Evolutionary conservation across 2,888 invertebrate species (phyloP).

Genomic region (Nowickia ferox): DNA sequence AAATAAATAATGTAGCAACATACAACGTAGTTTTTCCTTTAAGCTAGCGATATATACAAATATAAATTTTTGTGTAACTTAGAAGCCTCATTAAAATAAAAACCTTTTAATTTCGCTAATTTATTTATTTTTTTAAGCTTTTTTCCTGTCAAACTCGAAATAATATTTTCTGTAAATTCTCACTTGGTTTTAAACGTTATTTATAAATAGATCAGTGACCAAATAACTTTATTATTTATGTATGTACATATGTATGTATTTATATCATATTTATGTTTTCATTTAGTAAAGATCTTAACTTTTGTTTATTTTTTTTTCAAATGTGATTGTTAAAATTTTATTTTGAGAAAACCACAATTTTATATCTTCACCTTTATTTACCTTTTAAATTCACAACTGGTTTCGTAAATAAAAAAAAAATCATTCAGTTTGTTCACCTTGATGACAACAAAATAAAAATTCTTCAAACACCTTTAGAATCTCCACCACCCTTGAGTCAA

Average conservation of each 20-base stretch:
- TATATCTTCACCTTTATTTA: slow-evolving; percentile 46
- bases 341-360: slow-evolving; percentile 16
- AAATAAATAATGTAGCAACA: no score
- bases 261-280: slow-evolving; percentile 21
- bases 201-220: slow-evolving; percentile 33
- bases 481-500: slow-evolving; percentile 63
- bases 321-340: slow-evolving; percentile 30
- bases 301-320: slow-evolving; percentile 28
- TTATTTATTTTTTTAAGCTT: background rate
- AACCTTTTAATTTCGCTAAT: no score
- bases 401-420: slow-evolving; percentile 47
- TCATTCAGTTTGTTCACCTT: slow-evolving; percentile 69
- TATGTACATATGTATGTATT: no score
- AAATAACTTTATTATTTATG: background rate
- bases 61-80: no score
- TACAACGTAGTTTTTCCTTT: no score
- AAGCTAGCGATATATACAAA: no score
- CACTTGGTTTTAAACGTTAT: background rate
- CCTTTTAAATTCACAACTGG: slow-evolving; percentile 61
- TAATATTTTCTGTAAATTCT: background rate
- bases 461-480: slow-evolving; percentile 44
- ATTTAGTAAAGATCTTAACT: slow-evolving; percentile 41
- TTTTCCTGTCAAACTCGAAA: background rate
- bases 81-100: no score
- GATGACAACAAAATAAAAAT: slow-evolving; percentile 58